These are phyloP conservation scores for Nettapus auritus DNA, from an alignment of 2,113 vertebrate species.

Conservation along the genomic window DNA sequence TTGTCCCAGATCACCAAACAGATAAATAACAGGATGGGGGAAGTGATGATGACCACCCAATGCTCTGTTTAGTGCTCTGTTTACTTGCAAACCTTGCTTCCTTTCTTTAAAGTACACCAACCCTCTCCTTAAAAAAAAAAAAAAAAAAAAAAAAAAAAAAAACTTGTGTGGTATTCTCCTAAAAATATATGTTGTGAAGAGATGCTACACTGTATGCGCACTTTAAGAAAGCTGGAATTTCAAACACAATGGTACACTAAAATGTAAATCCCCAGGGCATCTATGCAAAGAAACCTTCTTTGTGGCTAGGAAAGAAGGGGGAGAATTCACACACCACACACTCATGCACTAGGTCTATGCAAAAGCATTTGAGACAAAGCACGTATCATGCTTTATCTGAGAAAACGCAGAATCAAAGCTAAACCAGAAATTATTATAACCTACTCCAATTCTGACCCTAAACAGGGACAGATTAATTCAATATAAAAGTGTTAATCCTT, in stretches of 20 bases:
- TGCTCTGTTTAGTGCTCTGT: background rate
- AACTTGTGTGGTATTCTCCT: background rate
- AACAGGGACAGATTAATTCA: background rate
- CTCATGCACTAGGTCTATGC: accelerated
- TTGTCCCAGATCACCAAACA: background rate
- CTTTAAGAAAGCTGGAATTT: background rate
- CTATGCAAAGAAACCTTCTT: background rate
- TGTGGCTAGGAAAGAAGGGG: background rate
- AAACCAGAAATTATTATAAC: background rate
- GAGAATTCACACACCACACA: background rate
- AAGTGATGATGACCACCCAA: background rate
- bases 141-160: background rate
- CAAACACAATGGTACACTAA: background rate
- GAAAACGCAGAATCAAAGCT: background rate
- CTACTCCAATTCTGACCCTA: background rate
- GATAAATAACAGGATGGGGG: background rate
- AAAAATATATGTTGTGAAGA: background rate
- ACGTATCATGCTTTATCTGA: background rate
- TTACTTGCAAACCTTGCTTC: background rate
- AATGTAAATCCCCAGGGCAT: background rate
- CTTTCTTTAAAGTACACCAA: background rate
- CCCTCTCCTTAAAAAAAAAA: background rate
- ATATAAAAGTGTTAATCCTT: background rate
- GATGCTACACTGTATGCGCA: background rate
- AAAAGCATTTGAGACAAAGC: background rate